These are phyloP conservation scores for Cremastobaeus sp. DNA, from an alignment of 2,888 invertebrate species.

Conservation along the genomic window DNA sequence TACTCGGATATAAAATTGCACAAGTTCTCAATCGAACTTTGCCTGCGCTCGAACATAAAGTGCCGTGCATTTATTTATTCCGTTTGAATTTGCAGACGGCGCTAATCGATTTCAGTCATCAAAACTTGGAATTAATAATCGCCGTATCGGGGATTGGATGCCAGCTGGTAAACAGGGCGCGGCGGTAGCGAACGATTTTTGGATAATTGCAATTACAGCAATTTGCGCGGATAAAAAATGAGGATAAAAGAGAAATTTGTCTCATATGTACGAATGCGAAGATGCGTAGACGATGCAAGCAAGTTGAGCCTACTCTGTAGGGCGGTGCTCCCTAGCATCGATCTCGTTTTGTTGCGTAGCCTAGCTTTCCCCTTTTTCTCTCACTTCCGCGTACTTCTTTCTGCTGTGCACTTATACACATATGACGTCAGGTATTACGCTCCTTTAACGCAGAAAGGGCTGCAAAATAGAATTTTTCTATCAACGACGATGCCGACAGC, in stretches of 20 bases:
- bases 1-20: too few relatives aligned
- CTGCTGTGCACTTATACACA: constrained; percentile 70
- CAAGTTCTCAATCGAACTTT: too few relatives aligned
- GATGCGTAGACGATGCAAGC: constrained; percentile 74
- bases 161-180: too few relatives aligned
- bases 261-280: constrained; percentile 70
- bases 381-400: constrained; percentile 66
- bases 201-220: constrained; percentile 1
- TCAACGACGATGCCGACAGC: constrained; percentile 54
- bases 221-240: constrained; percentile 29
- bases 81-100: too few relatives aligned
- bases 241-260: constrained; percentile 68
- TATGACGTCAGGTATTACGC: constrained; percentile 70
- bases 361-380: constrained; percentile 68
- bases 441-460: constrained; percentile 66
- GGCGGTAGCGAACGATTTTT: too few relatives aligned
- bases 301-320: constrained; percentile 71
- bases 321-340: constrained; percentile 78
- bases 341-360: constrained; percentile 74
- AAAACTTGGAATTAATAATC: too few relatives aligned
- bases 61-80: too few relatives aligned
- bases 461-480: constrained; percentile 69
- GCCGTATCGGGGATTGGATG: too few relatives aligned
- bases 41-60: too few relatives aligned
- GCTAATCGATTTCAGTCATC: too few relatives aligned